Evolutionary conservation across 1,140 invertebrate species (phyloP).

Genomic region (Sitophilus oryzae): DNA sequence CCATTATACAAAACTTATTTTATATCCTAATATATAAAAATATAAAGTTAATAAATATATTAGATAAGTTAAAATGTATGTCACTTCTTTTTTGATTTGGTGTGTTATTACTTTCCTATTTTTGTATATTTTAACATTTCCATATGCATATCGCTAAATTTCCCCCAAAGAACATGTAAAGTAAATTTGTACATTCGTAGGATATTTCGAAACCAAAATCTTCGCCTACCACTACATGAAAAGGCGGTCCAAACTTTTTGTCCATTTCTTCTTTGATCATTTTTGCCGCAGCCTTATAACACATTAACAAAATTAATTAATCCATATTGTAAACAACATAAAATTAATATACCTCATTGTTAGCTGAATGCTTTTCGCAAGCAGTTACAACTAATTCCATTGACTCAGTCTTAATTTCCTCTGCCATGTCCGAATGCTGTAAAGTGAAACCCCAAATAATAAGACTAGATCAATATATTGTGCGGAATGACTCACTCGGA

Average conservation of each 20-base stretch:
- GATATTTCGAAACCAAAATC: conserved; percentile 90
- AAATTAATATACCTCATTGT: conserved; percentile 63
- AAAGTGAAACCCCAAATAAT: conserved; percentile 24
- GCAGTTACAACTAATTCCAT: conserved; percentile 86
- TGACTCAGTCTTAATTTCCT: conserved; percentile 83
- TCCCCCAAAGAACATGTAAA: conserved; percentile 90
- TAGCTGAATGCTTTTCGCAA: conserved; percentile 81
- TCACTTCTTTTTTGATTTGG: background rate
- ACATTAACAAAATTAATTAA: background rate
- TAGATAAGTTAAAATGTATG: background rate
- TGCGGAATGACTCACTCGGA: conserved; percentile 53
- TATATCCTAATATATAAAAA: background rate
- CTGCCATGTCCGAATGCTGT: conserved; percentile 81
- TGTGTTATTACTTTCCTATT: no score
- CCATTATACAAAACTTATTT: background rate
- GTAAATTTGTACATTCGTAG: conserved; percentile 80
- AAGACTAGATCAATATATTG: conserved; percentile 4
- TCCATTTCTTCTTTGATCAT: conserved; percentile 92
- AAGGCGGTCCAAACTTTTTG: conserved; percentile 88
- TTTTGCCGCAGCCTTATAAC: conserved; percentile 60
- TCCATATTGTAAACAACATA: background rate
- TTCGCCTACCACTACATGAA: conserved; percentile 91
- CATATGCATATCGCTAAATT: conserved; percentile 84
- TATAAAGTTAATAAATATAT: background rate
- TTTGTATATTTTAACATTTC: conserved; percentile 61